These are phyloP conservation scores for Aplocera efformata DNA, from an alignment of 2,888 invertebrate genomes.

Conservation along the genomic window DNA sequence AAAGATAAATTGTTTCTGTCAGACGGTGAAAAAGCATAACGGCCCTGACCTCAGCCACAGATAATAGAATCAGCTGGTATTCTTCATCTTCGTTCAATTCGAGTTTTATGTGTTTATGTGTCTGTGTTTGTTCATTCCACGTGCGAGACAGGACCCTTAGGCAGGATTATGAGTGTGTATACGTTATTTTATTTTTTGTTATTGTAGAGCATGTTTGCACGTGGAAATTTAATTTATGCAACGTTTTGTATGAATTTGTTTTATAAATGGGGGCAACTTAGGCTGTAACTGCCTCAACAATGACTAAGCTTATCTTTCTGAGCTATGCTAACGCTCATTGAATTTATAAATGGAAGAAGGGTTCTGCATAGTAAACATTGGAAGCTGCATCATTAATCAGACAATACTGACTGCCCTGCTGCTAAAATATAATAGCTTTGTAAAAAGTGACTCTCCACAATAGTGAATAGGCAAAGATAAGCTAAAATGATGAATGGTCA, in stretches of 20 bases:
- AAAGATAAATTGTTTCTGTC: constrained; percentile 51
- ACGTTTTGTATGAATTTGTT: no score
- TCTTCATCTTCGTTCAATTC: background rate
- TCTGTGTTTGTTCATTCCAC: no score
- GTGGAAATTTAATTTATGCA: no score
- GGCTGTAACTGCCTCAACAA: no score
- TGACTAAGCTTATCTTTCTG: background rate
- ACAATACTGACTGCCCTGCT: constrained; percentile 11
- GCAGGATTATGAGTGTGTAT: no score
- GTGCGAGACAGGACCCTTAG: no score
- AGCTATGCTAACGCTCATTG: constrained; percentile 16
- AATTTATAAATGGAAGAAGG: constrained; percentile 24
- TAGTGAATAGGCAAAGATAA: constrained; percentile 17
- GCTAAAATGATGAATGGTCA: constrained; percentile 15
- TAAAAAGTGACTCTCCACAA: constrained; percentile 15
- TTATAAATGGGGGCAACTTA: no score
- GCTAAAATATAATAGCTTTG: constrained; percentile 17
- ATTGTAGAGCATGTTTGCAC: no score
- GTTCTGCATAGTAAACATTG: constrained; percentile 23
- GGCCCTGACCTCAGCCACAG: constrained; percentile 28
- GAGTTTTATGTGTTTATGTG: no score
- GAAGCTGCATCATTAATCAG: constrained; percentile 17
- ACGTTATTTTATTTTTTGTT: no score
- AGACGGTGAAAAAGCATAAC: constrained; percentile 41
- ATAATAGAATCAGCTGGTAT: constrained; percentile 3